Evolutionary conservation across 2,888 invertebrate species (phyloP).

Genomic region (Heteromurus nitidus): DNA sequence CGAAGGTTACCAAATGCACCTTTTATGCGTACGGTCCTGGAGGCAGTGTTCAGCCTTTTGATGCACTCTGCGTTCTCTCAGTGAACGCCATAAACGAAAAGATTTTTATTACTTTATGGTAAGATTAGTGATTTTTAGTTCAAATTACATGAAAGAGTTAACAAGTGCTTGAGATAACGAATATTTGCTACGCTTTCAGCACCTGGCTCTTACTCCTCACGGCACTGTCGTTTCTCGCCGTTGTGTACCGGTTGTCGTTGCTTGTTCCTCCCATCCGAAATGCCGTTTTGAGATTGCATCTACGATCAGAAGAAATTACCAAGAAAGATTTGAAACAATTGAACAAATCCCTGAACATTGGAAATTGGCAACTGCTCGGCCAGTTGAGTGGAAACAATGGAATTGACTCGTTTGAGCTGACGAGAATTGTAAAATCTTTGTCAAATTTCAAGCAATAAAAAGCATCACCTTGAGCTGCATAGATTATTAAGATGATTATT

Average conservation of each 20-base stretch:
- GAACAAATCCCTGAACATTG: constrained; percentile 18
- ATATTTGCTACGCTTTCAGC: constrained; percentile 29
- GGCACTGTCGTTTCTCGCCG: constrained; percentile 16
- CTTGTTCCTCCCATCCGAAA: constrained; percentile 18
- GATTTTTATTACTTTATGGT: constrained; percentile 75
- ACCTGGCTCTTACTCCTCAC: constrained; percentile 56
- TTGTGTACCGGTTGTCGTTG: constrained; percentile 47
- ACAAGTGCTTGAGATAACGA: background rate
- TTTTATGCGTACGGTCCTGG: constrained; percentile 81
- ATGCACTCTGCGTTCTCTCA: constrained; percentile 85
- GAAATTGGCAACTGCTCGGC: constrained; percentile 45
- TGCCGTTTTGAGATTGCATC: background rate
- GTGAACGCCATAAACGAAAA: constrained; percentile 88
- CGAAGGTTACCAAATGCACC: constrained; percentile 72
- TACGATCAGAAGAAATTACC: background rate
- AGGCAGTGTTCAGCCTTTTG: constrained; percentile 79
- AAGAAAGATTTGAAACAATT: constrained; percentile 7
- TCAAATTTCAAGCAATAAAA: background rate
- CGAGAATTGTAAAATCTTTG: constrained; percentile 28
- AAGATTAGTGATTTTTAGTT: background rate
- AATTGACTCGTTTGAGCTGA: constrained; percentile 47
- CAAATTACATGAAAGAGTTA: background rate
- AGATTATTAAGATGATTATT: no score
- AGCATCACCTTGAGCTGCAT: no score
- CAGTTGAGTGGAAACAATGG: constrained; percentile 32